Conservation (phyloP, 2,888 invertebrate species). For the Thera obeliscata region DNA sequence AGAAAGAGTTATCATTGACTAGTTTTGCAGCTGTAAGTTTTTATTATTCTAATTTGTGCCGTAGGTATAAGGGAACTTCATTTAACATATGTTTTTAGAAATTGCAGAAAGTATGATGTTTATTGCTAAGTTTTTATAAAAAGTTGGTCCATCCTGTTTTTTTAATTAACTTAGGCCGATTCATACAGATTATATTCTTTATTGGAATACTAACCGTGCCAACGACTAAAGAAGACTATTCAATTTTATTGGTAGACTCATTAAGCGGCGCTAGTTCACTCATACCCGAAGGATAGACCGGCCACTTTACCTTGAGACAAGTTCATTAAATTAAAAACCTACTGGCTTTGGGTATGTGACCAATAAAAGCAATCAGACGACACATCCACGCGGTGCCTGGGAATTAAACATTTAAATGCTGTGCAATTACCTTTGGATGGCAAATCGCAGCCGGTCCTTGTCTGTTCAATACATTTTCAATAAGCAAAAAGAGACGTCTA, state of each 20-base stretch:
- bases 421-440: constrained; percentile 68
- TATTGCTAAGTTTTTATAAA: no score
- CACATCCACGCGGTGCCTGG: constrained; percentile 60
- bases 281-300: constrained; percentile 46
- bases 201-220: constrained; percentile 43
- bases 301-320: constrained; percentile 52
- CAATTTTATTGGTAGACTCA: constrained; percentile 55
- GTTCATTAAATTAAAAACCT: constrained; percentile 64
- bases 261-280: constrained; percentile 48
- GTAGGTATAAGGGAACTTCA: no score
- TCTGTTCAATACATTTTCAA: constrained; percentile 67
- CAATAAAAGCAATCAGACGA: constrained; percentile 64
- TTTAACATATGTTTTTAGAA: no score
- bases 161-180: neutral
- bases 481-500: constrained; percentile 58
- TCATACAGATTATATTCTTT: constrained; percentile 34
- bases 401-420: constrained; percentile 70
- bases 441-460: constrained; percentile 63
- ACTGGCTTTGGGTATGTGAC: constrained; percentile 42
- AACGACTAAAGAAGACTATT: constrained; percentile 55
- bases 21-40: no score
- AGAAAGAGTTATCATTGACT: neutral
- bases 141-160: neutral
- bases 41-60: no score
- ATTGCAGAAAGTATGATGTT: no score